A percentile compares a stretch with the other conserved stretches of the same genome.
Conservation (phyloP, 2,888 invertebrate genomes). For the Agriopis marginaria region DNA sequence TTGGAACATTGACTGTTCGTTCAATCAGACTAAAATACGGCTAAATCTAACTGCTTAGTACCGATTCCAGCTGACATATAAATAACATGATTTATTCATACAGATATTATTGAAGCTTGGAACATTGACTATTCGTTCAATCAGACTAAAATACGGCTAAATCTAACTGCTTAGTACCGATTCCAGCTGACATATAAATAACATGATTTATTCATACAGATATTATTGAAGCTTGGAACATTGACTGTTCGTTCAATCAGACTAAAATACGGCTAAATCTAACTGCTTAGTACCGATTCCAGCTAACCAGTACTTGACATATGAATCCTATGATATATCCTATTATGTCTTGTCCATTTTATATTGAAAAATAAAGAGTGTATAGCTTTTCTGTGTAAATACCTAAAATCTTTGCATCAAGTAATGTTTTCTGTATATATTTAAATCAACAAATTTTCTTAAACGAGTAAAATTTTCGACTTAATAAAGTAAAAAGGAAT, state of each 20-base stretch:
- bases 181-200: background rate
- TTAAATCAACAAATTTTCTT: background rate
- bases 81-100: background rate
- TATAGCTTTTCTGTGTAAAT: slow-evolving; percentile 1
- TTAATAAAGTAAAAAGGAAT: background rate
- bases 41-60: background rate
- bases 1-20: background rate
- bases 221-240: background rate
- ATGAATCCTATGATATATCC: background rate
- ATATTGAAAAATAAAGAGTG: background rate
- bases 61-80: background rate
- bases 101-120: background rate
- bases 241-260: background rate
- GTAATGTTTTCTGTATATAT: slow-evolving; percentile 6
- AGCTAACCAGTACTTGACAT: background rate
- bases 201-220: background rate
- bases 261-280: background rate
- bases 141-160: background rate
- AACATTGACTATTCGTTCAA: background rate
- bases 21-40: background rate
- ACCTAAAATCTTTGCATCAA: background rate
- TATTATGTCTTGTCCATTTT: background rate
- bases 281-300: no score
- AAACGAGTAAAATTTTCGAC: slow-evolving; percentile 2
- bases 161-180: background rate